phyloP scores from a whole-genome alignment of 2,113 vertebrate genomes.

The Alosa alosa region DNA sequence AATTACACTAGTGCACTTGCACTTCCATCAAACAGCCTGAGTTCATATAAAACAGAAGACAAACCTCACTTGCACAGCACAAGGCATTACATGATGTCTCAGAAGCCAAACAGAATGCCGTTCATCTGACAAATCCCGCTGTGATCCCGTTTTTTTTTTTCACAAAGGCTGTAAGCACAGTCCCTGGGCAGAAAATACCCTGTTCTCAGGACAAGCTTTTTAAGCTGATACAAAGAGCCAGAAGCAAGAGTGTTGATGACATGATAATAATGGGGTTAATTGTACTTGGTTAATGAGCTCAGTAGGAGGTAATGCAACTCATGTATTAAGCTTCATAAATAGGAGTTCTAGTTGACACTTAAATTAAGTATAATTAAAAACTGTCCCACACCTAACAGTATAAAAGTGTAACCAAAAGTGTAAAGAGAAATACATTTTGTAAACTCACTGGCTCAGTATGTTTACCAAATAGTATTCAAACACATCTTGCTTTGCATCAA shows the following conservation, averaged over 20 bases:
- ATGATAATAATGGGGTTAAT: slow-evolving; percentile 56
- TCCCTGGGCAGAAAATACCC: slow-evolving; percentile 31
- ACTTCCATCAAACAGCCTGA: not conserved
- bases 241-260: slow-evolving; percentile 66
- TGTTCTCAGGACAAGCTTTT: slow-evolving; percentile 54
- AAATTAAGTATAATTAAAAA: not conserved
- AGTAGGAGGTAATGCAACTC: slow-evolving; percentile 60
- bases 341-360: slow-evolving; percentile 47
- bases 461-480: not conserved
- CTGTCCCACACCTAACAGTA: not conserved
- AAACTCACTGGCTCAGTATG: not conserved
- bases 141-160: not conserved
- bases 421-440: not conserved
- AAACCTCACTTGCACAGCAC: not conserved
- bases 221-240: slow-evolving; percentile 64
- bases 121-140: not conserved
- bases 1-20: not conserved
- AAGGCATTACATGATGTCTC: not conserved
- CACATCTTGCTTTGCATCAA: not conserved
- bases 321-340: slow-evolving; percentile 70
- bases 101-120: not conserved
- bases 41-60: not conserved
- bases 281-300: slow-evolving; percentile 68
- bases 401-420: not conserved
- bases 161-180: not conserved